phyloP scores from a whole-genome alignment of 2,113 vertebrate species.

The Macquaria australasica region DNA sequence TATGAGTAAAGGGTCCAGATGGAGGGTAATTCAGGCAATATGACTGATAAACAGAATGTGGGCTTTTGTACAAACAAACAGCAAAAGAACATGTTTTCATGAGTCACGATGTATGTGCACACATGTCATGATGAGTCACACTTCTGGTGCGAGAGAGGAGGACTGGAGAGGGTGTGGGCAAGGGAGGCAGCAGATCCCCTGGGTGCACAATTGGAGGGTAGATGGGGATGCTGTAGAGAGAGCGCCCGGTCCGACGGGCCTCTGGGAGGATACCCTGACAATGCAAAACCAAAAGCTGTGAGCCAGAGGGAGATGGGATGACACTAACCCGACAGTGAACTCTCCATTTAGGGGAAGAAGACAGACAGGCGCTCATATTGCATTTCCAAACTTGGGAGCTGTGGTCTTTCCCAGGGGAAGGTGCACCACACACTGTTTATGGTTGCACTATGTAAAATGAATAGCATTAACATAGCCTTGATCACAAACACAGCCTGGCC shows the following conservation, averaged over 20 bases:
- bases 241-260: constrained; percentile 33
- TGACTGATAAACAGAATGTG: constrained; percentile 43
- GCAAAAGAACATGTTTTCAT: constrained; percentile 52
- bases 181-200: constrained; percentile 29
- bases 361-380: constrained; percentile 61
- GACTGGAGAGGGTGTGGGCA: constrained; percentile 25
- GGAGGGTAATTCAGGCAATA: background rate
- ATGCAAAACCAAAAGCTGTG: constrained; percentile 52
- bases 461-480: constrained; percentile 75
- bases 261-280: constrained; percentile 62
- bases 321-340: constrained; percentile 71
- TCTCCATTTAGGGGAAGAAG: constrained; percentile 46
- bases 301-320: constrained; percentile 63
- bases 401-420: constrained; percentile 54
- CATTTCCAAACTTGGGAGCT: constrained; percentile 57
- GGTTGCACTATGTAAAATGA: constrained; percentile 69
- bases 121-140: constrained; percentile 26
- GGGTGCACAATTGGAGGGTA: constrained; percentile 41
- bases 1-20: constrained; percentile 28
- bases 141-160: constrained; percentile 32
- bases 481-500: constrained; percentile 73
- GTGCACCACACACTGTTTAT: constrained; percentile 66
- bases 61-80: constrained; percentile 53
- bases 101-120: constrained; percentile 39
- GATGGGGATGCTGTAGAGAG: constrained; percentile 53